phyloP scores from a whole-genome alignment of 2,113 vertebrate species.

The Sander lucioperca region DNA sequence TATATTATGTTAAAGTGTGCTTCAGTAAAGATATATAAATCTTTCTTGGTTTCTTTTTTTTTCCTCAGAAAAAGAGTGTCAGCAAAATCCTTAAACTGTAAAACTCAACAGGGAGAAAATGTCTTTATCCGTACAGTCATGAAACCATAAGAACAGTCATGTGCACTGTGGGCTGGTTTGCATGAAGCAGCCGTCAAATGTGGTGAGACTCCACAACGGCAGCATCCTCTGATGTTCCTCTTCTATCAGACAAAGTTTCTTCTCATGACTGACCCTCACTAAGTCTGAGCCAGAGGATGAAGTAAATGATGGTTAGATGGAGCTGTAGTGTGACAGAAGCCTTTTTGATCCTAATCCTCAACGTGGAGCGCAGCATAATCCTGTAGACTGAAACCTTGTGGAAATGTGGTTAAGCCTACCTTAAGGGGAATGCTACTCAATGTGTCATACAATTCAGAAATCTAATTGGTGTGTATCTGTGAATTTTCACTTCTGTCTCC shows the following conservation, averaged over 20 bases:
- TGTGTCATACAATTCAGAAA: background rate
- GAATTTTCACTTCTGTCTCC: conserved; percentile 40
- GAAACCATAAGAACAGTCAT: conserved; percentile 19
- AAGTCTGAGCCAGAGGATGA: conserved; percentile 20
- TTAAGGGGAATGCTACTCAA: background rate
- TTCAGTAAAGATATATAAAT: conserved; percentile 1
- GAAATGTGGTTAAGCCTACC: conserved; percentile 8
- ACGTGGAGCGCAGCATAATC: conserved; percentile 37
- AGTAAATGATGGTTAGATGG: conserved; percentile 35
- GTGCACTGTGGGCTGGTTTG: conserved; percentile 25
- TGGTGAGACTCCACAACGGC: conserved; percentile 15
- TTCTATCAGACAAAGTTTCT: conserved; percentile 37
- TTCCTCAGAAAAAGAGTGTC: background rate
- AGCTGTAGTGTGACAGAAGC: conserved; percentile 35
- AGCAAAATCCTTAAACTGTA: conserved; percentile 3
- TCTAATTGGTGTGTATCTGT: background rate
- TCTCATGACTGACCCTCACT: conserved; percentile 43
- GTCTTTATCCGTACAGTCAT: conserved; percentile 10
- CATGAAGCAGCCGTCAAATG: conserved; percentile 31
- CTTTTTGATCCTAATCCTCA: conserved; percentile 65
- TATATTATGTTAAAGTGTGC: conserved; percentile 2
- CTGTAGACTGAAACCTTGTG: conserved; percentile 42
- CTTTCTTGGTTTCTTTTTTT: background rate
- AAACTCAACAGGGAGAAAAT: background rate
- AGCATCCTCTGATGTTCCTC: conserved; percentile 44